These are phyloP conservation scores for Corythoichthys haematopterus DNA, from an alignment of 2,113 vertebrate species.

Conservation along the genomic window DNA sequence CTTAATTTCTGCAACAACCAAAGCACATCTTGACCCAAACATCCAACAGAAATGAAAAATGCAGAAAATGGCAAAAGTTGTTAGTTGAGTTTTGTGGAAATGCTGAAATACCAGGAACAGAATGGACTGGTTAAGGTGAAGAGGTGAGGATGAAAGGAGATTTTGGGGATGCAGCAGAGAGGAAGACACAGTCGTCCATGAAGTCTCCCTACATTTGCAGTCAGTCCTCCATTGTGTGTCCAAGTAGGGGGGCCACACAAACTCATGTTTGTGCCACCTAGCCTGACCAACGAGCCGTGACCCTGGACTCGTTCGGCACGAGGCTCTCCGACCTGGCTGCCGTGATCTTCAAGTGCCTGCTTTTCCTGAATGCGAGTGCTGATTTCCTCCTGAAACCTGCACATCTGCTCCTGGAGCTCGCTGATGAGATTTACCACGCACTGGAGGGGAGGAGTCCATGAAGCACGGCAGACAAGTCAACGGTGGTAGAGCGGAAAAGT, in stretches of 20 bases:
- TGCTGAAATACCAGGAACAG: slow-evolving; percentile 37
- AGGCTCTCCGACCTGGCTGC: slow-evolving; percentile 61
- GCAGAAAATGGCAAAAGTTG: slow-evolving; percentile 23
- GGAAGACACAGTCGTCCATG: slow-evolving; percentile 64
- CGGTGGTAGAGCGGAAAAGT: slow-evolving; percentile 24
- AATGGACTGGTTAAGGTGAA: slow-evolving; percentile 45
- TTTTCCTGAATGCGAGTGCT: slow-evolving; percentile 91
- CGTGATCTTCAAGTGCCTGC: slow-evolving; percentile 74
- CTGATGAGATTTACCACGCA: slow-evolving; percentile 98
- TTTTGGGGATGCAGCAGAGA: slow-evolving; percentile 26
- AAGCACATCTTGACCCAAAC: slow-evolving; percentile 18
- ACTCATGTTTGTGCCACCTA: slow-evolving; percentile 39
- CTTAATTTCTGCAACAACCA: slow-evolving; percentile 30
- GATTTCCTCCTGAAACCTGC: slow-evolving; percentile 96
- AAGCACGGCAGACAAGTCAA: background rate
- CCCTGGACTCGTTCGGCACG: slow-evolving; percentile 43
- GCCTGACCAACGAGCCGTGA: slow-evolving; percentile 42
- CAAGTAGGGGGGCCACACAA: slow-evolving; percentile 46
- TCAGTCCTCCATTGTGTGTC: slow-evolving; percentile 72
- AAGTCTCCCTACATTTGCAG: slow-evolving; percentile 86
- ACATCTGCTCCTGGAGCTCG: slow-evolving; percentile 98
- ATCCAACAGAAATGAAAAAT: slow-evolving; percentile 36
- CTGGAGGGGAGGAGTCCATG: slow-evolving; percentile 62
- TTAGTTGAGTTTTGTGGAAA: slow-evolving; percentile 58
- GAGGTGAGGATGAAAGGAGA: slow-evolving; percentile 28